These are phyloP conservation scores for Metaphire vulgaris DNA, from an alignment of 1,140 invertebrate genomes.

Conservation along the genomic window DNA sequence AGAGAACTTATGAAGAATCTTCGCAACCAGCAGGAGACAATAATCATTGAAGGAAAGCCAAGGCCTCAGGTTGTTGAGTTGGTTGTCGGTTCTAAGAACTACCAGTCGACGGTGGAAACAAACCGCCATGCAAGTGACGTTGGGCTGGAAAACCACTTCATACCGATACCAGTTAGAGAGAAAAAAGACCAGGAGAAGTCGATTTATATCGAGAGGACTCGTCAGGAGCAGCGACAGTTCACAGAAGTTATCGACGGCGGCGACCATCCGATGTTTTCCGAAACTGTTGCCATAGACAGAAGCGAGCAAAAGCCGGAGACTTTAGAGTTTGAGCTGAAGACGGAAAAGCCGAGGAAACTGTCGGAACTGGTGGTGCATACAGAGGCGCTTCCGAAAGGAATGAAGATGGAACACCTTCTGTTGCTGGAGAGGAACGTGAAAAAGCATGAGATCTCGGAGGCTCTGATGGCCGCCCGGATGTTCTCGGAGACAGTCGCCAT, in stretches of 20 bases:
- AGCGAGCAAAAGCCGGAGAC: slow-evolving; percentile 9
- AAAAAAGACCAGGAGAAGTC: not conserved
- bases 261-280: slow-evolving; percentile 1
- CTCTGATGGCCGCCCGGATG: not conserved
- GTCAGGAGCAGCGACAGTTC: not conserved
- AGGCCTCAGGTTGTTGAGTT: not conserved
- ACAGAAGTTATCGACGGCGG: not conserved
- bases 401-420: not conserved
- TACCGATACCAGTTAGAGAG: not conserved
- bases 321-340: not conserved
- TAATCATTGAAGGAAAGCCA: not conserved
- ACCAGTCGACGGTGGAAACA: not conserved
- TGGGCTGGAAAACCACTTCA: not conserved
- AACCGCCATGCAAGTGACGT: not conserved
- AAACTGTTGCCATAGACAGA: slow-evolving; percentile 14
- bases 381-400: not conserved
- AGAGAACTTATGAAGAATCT: not conserved
- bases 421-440: not conserved
- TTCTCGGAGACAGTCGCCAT: slow-evolving; percentile 21
- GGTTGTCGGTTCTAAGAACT: not conserved
- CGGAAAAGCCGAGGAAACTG: not conserved
- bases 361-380: not conserved
- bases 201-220: not conserved
- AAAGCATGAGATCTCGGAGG: not conserved
- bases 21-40: not conserved